phyloP scores from a whole-genome alignment of 2,888 invertebrate genomes.

The Drosophila birchii region DNA sequence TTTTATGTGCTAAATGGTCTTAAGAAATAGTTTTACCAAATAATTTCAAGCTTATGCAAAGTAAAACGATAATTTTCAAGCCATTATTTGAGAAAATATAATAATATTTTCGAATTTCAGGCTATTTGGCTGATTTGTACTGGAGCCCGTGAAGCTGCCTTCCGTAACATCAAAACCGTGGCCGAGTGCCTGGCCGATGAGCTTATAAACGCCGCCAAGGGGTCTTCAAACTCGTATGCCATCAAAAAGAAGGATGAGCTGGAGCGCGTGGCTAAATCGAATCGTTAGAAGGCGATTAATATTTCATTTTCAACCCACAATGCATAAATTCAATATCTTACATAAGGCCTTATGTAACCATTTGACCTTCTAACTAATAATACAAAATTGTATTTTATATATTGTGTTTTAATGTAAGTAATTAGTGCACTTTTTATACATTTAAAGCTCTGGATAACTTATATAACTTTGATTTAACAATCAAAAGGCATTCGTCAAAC shows the following conservation, averaged over 20 bases:
- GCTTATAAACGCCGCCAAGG: slow-evolving; percentile 99
- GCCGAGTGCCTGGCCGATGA: slow-evolving; percentile 99
- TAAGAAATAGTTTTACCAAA: background rate
- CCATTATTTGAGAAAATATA: background rate
- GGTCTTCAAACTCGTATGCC: slow-evolving; percentile 99
- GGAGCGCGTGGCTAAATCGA: slow-evolving; percentile 99
- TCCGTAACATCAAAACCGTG: slow-evolving; percentile 99
- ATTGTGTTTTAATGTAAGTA: slow-evolving; percentile 2
- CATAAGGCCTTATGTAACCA: slow-evolving; percentile 20
- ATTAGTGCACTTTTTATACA: background rate
- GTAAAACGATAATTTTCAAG: background rate
- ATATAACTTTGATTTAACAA: background rate
- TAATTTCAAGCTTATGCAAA: background rate
- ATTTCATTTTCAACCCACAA: background rate
- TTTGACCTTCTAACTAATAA: slow-evolving; percentile 13
- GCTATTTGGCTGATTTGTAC: slow-evolving; percentile 99
- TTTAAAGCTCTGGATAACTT: background rate
- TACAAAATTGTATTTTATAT: slow-evolving; percentile 21
- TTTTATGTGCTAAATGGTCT: background rate
- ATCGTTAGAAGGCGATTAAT: slow-evolving; percentile 91
- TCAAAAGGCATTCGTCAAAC: background rate
- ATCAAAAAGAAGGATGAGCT: slow-evolving; percentile 99
- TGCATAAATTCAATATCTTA: background rate
- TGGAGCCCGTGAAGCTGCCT: slow-evolving; percentile 99
- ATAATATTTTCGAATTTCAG: slow-evolving; percentile 62